phyloP scores from a whole-genome alignment of 1,140 invertebrate species.

The Sarcophaga bullata region DNA sequence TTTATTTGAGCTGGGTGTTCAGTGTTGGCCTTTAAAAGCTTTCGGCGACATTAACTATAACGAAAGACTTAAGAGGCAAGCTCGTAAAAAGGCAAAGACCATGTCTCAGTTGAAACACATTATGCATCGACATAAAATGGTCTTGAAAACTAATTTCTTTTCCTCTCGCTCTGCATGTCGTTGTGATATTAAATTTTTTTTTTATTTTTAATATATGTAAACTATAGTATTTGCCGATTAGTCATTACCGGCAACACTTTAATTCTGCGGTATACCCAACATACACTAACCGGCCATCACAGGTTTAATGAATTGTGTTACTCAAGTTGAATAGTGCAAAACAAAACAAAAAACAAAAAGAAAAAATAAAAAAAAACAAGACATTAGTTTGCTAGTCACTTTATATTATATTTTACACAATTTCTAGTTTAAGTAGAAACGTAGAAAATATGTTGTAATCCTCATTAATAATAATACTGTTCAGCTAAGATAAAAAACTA shows the following conservation, averaged over 20 bases:
- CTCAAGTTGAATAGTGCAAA: background rate
- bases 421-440: too few species aligned
- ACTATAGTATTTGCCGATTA: background rate
- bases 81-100: background rate
- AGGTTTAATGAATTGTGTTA: background rate
- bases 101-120: background rate
- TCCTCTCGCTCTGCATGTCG: background rate
- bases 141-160: background rate
- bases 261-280: background rate
- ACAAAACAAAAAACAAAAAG: background rate
- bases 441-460: too few species aligned
- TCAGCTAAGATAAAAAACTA: too few species aligned
- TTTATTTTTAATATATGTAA: background rate
- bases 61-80: background rate
- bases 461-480: too few species aligned
- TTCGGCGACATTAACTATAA: background rate
- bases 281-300: background rate
- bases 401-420: too few species aligned
- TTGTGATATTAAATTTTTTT: too few species aligned
- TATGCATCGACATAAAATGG: background rate
- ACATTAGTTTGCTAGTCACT: too few species aligned
- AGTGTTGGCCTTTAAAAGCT: background rate
- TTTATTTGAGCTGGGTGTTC: background rate
- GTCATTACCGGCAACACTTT: slow-evolving; percentile 18
- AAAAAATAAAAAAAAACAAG: too few species aligned